Conservation (phyloP, 2,888 invertebrate genomes). For the Acanthococcus lagerstroemiae region DNA sequence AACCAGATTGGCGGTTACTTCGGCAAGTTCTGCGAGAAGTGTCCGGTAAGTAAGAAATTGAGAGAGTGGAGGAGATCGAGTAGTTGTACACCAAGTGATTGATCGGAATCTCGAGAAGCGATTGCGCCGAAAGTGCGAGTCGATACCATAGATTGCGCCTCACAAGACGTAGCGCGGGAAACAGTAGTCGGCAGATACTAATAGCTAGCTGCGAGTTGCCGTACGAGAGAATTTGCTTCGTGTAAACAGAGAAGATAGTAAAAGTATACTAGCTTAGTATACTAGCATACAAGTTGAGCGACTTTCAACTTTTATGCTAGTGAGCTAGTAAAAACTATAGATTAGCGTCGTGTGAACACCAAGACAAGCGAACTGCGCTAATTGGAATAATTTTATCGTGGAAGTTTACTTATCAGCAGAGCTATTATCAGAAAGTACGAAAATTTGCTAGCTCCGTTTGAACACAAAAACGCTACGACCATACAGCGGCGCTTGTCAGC, state of each 20-base stretch:
- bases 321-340: background rate
- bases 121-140: too few species aligned
- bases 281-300: background rate
- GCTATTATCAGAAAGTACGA: too few species aligned
- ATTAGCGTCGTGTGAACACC: background rate
- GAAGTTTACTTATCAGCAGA: too few species aligned
- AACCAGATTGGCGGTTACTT: slow-evolving; percentile 58
- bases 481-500: too few species aligned
- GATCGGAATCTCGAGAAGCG: too few species aligned
- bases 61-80: too few species aligned
- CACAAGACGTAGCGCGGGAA: too few species aligned
- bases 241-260: background rate
- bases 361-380: background rate
- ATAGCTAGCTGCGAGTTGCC: background rate
- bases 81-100: too few species aligned
- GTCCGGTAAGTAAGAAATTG: slow-evolving; percentile 74
- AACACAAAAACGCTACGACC: too few species aligned
- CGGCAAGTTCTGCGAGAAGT: slow-evolving; percentile 86
- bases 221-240: background rate
- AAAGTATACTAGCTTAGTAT: background rate
- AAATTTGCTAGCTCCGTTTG: too few species aligned
- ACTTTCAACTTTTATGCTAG: background rate
- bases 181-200: too few species aligned
- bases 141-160: too few species aligned
- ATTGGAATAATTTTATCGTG: background rate